A percentile compares a stretch with the other conserved stretches of the same genome.
phyloP scores from a whole-genome alignment of 2,888 invertebrate species.

The Heliconius sara region DNA sequence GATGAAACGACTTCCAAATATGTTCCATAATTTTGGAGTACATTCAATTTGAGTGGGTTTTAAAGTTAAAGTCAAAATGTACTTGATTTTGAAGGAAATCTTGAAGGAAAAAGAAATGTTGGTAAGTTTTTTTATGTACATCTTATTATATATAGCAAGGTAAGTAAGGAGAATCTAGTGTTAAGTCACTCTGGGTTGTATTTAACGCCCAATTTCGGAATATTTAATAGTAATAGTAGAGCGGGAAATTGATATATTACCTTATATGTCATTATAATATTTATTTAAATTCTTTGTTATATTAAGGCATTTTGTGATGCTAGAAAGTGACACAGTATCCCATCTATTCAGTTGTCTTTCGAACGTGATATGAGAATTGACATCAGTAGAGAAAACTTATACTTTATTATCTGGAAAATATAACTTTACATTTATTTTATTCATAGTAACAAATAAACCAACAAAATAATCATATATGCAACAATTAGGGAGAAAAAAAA shows the following conservation, averaged over 20 bases:
- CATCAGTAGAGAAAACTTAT: background rate
- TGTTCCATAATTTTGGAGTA: background rate
- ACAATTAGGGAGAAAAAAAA: background rate
- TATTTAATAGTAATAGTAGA: too few species aligned
- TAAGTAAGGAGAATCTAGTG: too few species aligned
- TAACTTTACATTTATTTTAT: background rate
- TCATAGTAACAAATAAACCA: too few species aligned
- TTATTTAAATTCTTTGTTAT: too few species aligned
- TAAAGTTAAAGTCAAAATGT: constrained; percentile 1
- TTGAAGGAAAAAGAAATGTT: background rate
- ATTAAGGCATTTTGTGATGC: background rate
- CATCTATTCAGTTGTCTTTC: background rate
- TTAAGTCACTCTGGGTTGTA: too few species aligned
- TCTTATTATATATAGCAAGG: background rate
- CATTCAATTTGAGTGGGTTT: background rate
- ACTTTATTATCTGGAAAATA: background rate
- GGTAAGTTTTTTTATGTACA: background rate
- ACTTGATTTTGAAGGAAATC: background rate
- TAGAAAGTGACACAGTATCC: background rate
- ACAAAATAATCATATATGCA: too few species aligned
- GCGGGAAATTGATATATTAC: too few species aligned
- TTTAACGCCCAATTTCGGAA: too few species aligned
- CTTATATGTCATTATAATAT: too few species aligned
- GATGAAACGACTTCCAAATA: constrained; percentile 11
- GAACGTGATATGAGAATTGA: too few species aligned